These are phyloP conservation scores for Rhaphigaster nebulosa DNA, from an alignment of 2,888 invertebrate species.

Conservation along the genomic window DNA sequence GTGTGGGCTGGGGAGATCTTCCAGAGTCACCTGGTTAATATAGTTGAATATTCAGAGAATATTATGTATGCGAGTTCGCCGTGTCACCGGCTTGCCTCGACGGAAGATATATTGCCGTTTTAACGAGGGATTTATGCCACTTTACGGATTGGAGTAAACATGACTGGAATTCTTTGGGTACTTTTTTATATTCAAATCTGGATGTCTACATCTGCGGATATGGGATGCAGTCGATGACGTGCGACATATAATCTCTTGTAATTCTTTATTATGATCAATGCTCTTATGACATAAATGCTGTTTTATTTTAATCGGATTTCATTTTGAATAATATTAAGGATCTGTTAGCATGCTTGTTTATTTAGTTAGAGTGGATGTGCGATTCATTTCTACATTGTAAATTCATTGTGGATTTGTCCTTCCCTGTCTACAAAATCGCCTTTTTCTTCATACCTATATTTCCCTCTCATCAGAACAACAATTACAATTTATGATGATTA, in stretches of 20 bases:
- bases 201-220: not conserved
- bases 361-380: not conserved
- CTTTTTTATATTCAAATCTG: conserved; percentile 8
- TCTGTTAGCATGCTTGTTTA: not conserved
- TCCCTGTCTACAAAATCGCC: too few relatives aligned
- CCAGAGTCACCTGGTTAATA: conserved; percentile 41
- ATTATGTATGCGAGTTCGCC: conserved; percentile 39
- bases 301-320: not conserved
- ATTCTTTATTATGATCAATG: conserved; percentile 17
- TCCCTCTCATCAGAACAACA: too few relatives aligned
- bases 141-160: conserved; percentile 18
- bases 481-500: too few relatives aligned
- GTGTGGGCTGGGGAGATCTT: conserved; percentile 28
- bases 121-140: conserved; percentile 41
- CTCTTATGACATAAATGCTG: not conserved
- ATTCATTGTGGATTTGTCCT: not conserved
- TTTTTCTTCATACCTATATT: too few relatives aligned
- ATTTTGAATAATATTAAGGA: not conserved
- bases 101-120: conserved; percentile 18
- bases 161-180: not conserved
- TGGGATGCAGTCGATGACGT: not conserved
- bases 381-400: not conserved
- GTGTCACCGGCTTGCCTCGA: not conserved
- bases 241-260: not conserved
- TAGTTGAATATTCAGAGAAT: conserved; percentile 33